Evolutionary conservation across 1,140 invertebrate genomes (phyloP).

Genomic region (Prorops nasuta): DNA sequence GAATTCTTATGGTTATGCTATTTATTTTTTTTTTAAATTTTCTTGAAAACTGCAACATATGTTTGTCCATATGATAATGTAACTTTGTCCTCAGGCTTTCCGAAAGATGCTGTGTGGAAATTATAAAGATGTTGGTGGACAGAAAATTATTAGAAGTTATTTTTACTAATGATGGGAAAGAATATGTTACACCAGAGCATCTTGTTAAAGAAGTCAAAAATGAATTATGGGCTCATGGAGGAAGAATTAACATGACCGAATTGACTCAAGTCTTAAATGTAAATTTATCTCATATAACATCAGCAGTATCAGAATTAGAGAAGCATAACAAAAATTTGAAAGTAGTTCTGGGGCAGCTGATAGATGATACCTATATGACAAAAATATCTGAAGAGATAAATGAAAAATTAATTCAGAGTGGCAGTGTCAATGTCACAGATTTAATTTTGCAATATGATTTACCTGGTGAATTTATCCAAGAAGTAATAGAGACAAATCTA

Average conservation of each 20-base stretch:
- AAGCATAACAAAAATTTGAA: slow-evolving; percentile 59
- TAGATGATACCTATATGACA: slow-evolving; percentile 78
- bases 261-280: slow-evolving; percentile 87
- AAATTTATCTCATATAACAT: slow-evolving; percentile 79
- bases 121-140: slow-evolving; percentile 86
- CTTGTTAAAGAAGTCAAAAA: slow-evolving; percentile 87
- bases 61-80: not conserved
- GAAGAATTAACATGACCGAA: slow-evolving; percentile 84
- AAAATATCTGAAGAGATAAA: slow-evolving; percentile 90
- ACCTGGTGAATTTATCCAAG: slow-evolving; percentile 83
- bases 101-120: slow-evolving; percentile 95
- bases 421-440: slow-evolving; percentile 82
- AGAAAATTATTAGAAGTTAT: slow-evolving; percentile 88
- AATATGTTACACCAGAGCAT: slow-evolving; percentile 92
- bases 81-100: slow-evolving; percentile 74
- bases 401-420: slow-evolving; percentile 81
- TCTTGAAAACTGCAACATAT: not conserved
- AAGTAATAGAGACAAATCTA: slow-evolving; percentile 70
- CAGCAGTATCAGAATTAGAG: slow-evolving; percentile 61
- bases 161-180: slow-evolving; percentile 95
- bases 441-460: slow-evolving; percentile 87
- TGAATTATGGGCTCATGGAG: slow-evolving; percentile 85
- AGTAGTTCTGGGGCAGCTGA: slow-evolving; percentile 84
- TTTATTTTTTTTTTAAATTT: slow-evolving; percentile 7
- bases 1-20: no score